These are phyloP conservation scores for Aphelinus certus DNA, from an alignment of 1,140 invertebrate genomes.

Conservation along the genomic window DNA sequence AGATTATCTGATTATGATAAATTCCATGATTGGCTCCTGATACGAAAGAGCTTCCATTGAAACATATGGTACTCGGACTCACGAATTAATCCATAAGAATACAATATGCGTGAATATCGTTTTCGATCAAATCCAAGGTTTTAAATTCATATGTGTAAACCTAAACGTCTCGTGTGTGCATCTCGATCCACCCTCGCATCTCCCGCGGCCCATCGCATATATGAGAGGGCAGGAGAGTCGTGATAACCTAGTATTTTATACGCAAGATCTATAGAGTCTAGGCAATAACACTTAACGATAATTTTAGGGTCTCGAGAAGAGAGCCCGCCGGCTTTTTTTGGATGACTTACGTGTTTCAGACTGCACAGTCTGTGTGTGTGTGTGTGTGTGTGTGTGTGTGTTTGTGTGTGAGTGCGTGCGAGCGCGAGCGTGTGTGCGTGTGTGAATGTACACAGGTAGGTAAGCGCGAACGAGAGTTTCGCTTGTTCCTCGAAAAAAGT, in stretches of 20 bases:
- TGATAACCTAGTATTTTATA: constrained; percentile 65
- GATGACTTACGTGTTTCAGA: constrained; percentile 57
- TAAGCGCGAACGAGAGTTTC: no score
- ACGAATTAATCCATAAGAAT: no score
- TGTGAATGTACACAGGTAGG: neutral
- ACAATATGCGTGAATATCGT: no score
- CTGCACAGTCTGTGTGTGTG: neutral
- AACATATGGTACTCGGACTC: no score
- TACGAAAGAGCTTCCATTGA: no score
- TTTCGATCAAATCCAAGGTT: no score
- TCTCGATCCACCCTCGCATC: constrained; percentile 57
- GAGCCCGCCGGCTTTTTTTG: constrained; percentile 50
- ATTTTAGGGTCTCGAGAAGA: constrained; percentile 59
- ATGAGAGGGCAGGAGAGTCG: constrained; percentile 44
- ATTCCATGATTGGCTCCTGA: no score
- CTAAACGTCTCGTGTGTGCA: neutral
- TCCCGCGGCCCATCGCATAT: constrained; percentile 17
- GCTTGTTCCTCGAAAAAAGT: no score
- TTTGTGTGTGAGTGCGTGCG: no score
- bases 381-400: no score
- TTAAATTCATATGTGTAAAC: neutral
- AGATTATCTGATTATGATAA: no score
- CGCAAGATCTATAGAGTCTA: constrained; percentile 66
- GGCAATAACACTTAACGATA: constrained; percentile 66
- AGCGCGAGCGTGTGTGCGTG: neutral